Evolutionary conservation across 2,113 vertebrate genomes (phyloP).

Genomic region (Takifugu flavidus): DNA sequence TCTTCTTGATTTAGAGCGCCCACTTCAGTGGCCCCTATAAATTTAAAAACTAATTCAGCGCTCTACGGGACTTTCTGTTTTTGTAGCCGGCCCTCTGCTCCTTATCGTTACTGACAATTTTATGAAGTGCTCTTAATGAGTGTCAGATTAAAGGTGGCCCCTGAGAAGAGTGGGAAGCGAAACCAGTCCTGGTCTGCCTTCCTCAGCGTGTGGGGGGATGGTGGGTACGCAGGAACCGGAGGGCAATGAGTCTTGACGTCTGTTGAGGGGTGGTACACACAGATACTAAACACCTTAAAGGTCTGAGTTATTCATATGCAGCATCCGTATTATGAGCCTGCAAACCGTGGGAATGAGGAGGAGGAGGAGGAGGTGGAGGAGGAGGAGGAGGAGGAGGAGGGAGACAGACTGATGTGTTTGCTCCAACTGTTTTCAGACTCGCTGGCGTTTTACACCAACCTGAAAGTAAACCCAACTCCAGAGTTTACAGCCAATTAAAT

Average conservation of each 20-base stretch:
- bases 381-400: slow-evolving; percentile 17
- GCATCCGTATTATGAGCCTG: slow-evolving; percentile 76
- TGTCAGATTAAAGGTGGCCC: slow-evolving; percentile 91
- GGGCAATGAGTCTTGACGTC: slow-evolving; percentile 71
- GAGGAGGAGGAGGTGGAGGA: slow-evolving; percentile 26
- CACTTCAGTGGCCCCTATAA: slow-evolving; percentile 87
- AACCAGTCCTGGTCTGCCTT: slow-evolving; percentile 21
- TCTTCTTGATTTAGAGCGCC: slow-evolving; percentile 90
- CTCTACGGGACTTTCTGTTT: slow-evolving; percentile 89
- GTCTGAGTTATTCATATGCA: slow-evolving; percentile 82
- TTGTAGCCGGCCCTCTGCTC: slow-evolving; percentile 85
- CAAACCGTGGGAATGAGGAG: slow-evolving; percentile 73
- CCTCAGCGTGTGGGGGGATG: slow-evolving; percentile 47
- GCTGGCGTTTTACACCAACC: slow-evolving; percentile 85
- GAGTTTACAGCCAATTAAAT: slow-evolving; percentile 94
- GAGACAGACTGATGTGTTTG: slow-evolving; percentile 36
- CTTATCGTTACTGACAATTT: slow-evolving; percentile 91
- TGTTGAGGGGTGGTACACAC: slow-evolving; percentile 81
- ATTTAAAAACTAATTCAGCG: slow-evolving; percentile 89
- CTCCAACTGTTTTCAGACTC: slow-evolving; percentile 83
- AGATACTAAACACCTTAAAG: slow-evolving; percentile 84
- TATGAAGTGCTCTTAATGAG: slow-evolving; percentile 98
- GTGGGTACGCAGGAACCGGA: slow-evolving; percentile 76
- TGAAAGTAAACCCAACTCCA: slow-evolving; percentile 82
- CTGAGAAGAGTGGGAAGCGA: slow-evolving; percentile 53